These are phyloP conservation scores for Malachius bipustulatus DNA, from an alignment of 2,888 invertebrate species.

Conservation along the genomic window DNA sequence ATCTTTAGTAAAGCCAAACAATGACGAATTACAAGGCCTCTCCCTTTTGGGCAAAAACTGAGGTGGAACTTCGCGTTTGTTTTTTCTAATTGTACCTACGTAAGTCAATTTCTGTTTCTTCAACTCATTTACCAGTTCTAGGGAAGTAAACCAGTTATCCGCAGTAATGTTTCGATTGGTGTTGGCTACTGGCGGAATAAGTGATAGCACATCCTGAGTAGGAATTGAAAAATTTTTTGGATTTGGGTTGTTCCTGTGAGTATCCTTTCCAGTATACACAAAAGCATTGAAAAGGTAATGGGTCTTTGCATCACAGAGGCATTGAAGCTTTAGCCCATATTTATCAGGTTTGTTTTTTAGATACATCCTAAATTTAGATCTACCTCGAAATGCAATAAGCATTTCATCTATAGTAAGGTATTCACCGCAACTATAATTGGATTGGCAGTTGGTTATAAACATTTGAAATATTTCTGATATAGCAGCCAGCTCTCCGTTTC, in stretches of 20 bases:
- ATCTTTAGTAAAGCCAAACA: neutral
- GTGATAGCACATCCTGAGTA: neutral
- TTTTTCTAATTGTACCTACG: neutral
- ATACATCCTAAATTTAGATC: neutral
- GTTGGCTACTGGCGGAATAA: neutral
- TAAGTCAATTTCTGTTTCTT: neutral
- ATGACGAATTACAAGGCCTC: neutral
- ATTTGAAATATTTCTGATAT: neutral
- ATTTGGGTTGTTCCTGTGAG: neutral
- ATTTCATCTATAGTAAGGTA: neutral
- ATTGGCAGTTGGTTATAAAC: neutral
- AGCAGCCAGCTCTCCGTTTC: neutral
- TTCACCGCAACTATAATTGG: neutral
- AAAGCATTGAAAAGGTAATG: conserved; percentile 1
- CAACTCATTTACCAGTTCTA: conserved; percentile 1
- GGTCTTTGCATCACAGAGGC: neutral
- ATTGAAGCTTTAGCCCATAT: neutral
- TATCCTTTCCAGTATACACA: conserved; percentile 3
- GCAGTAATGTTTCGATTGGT: neutral
- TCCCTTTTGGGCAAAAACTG: neutral
- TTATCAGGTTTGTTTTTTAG: neutral
- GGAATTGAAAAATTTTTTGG: neutral
- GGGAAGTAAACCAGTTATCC: neutral
- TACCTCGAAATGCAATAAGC: neutral
- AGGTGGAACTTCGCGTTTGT: neutral